Base-by-base conservation (phyloP, 1,140 invertebrate genomes). In the Cydia strobilella region DNA sequence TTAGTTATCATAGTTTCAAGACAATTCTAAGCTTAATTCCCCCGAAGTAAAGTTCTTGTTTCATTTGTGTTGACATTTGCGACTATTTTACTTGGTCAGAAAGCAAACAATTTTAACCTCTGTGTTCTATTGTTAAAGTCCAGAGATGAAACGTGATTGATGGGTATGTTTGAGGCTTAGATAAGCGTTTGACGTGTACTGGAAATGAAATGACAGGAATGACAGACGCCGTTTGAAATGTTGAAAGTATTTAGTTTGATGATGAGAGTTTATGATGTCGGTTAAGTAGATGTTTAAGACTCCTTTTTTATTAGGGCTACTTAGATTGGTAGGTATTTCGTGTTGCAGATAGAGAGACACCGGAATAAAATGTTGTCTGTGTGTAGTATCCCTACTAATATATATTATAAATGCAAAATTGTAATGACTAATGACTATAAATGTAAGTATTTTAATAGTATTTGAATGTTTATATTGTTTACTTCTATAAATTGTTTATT, bases 181-280 rank as follows among this genome's bases (percentile, higher is more conserved):
- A 59, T 59, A 59, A 59, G 54, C 51, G 20, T 59, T 59, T 59
- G 54, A 59, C 54, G 18, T 59, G 54, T 59, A 59, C 54, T 59
- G 15, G 54, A 59, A 59, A 59, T 59, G 54, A 20, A 20, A 59
- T 59, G 54, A 59, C 54, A 59, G 54, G 54, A 23, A 59, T 59
- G 54, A 59, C 54, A 23, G 54, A 59, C 54, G 20, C 54, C 12
- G 54, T 59, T 59, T 59, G 20, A 59, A 12, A 59, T 23, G 54
- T 59, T 59, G 54, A 59, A 59, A 59, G 54, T 59, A 59, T 23
- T 20, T 59, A 23, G 54, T 59, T 51, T 59, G 54, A 23, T 59
- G 20, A 59, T 12, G 7, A 59, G 54, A 6, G 20, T 20, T 20
- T 59, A 23, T 5, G 18, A 59, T 54, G 4, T 23, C 20, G 54